Conservation (phyloP, 2,888 invertebrate genomes). For the Drosophila ustulata region DNA sequence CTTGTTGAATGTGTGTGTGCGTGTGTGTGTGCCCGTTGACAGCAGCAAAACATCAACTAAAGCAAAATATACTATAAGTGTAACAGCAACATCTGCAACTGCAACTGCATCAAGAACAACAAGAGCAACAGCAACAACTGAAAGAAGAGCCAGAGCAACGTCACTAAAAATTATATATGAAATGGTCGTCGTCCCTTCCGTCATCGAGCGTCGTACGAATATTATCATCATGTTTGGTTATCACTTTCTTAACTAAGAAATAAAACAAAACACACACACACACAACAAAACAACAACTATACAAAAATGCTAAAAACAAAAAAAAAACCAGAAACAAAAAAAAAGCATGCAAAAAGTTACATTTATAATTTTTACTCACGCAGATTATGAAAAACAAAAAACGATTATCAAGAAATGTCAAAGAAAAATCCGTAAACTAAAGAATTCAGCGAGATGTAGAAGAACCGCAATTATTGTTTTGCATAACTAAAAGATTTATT, state of each 20-base stretch:
- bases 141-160: slow-evolving; percentile 50
- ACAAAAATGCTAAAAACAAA: slow-evolving; percentile 17
- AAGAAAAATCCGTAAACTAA: slow-evolving; percentile 54
- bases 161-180: slow-evolving; percentile 51
- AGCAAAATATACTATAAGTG: slow-evolving; percentile 63
- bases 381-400: slow-evolving; percentile 39
- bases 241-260: slow-evolving; percentile 60
- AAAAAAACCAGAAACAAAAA: slow-evolving; percentile 5
- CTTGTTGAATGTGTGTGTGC: slow-evolving; percentile 42
- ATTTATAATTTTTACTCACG: slow-evolving; percentile 60
- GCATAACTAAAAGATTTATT: slow-evolving; percentile 72
- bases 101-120: slow-evolving; percentile 1
- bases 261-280: slow-evolving; percentile 33
- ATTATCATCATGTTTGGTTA: slow-evolving; percentile 74
- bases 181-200: slow-evolving; percentile 74
- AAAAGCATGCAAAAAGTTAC: slow-evolving; percentile 27
- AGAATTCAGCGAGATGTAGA: slow-evolving; percentile 27
- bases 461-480: slow-evolving; percentile 69
- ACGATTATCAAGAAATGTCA: slow-evolving; percentile 19
- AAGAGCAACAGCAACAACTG: slow-evolving; percentile 40
- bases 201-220: slow-evolving; percentile 68
- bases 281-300: slow-evolving; percentile 25
- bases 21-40: slow-evolving; percentile 38
- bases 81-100: slow-evolving; percentile 47
- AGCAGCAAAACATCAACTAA: slow-evolving; percentile 49